These are phyloP conservation scores for Diadegma fenestrale DNA, from an alignment of 2,888 invertebrate genomes.

Conservation along the genomic window DNA sequence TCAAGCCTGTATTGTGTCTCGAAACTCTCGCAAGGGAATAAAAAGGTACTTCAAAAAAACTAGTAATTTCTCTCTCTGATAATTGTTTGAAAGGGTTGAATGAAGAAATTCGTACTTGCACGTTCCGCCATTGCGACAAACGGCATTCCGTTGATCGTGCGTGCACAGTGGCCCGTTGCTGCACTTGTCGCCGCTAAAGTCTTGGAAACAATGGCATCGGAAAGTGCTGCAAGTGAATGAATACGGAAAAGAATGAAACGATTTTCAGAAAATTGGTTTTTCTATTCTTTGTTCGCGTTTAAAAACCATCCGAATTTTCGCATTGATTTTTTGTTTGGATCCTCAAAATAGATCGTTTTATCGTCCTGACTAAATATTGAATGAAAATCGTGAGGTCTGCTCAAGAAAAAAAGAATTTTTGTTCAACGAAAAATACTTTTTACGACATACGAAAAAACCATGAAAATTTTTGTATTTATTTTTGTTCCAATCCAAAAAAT, in stretches of 20 bases:
- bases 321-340: too few relatives aligned
- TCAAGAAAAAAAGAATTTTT: too few relatives aligned
- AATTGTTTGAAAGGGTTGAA: not conserved
- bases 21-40: not conserved
- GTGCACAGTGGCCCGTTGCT: constrained; percentile 93
- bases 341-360: too few relatives aligned
- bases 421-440: too few relatives aligned
- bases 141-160: constrained; percentile 86
- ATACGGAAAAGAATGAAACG: not conserved
- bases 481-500: too few relatives aligned
- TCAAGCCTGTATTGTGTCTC: not conserved
- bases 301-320: too few relatives aligned
- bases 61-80: not conserved
- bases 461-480: too few relatives aligned
- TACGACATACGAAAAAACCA: too few relatives aligned
- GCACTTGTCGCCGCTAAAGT: constrained; percentile 92
- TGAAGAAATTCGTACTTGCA: constrained; percentile 89
- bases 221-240: constrained; percentile 88
- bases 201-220: constrained; percentile 92
- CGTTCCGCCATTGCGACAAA: constrained; percentile 93
- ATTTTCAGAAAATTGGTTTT: not conserved
- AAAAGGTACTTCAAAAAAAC: not conserved
- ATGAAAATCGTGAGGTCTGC: not conserved
- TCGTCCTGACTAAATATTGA: not conserved
- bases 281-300: too few relatives aligned